Percentiles rank a stretch among this genome's conserved stretches.
Evolutionary conservation across 2,113 vertebrate genomes (phyloP).

Genomic region (Indicator maculatus): DNA sequence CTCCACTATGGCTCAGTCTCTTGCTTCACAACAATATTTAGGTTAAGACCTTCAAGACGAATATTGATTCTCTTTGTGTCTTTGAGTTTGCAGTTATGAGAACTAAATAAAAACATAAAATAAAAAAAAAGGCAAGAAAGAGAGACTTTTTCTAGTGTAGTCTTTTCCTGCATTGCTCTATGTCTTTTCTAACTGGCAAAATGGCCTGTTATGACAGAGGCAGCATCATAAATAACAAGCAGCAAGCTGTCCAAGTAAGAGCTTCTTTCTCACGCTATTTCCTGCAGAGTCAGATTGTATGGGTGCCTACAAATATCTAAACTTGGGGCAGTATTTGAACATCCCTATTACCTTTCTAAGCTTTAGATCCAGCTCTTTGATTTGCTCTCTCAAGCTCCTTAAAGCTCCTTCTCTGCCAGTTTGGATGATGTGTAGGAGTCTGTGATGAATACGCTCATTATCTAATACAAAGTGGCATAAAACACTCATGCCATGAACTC

Average conservation of each 20-base stretch:
- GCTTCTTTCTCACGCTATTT: slow-evolving; percentile 78
- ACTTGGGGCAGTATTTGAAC: slow-evolving; percentile 72
- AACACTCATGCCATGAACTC: slow-evolving; percentile 75
- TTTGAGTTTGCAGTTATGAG: slow-evolving; percentile 44
- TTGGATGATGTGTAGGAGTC: slow-evolving; percentile 76
- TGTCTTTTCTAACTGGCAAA: slow-evolving; percentile 54
- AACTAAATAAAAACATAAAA: not conserved
- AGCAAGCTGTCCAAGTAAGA: slow-evolving; percentile 50
- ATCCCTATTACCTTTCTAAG: slow-evolving; percentile 79
- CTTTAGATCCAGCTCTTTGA: slow-evolving; percentile 75
- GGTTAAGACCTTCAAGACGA: slow-evolving; percentile 37
- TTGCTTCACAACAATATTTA: slow-evolving; percentile 51
- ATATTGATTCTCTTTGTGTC: slow-evolving; percentile 61
- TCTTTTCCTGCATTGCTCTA: slow-evolving; percentile 46
- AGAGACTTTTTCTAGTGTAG: slow-evolving; percentile 20
- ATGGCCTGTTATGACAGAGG: slow-evolving; percentile 66
- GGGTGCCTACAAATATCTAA: slow-evolving; percentile 68
- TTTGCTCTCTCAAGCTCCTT: slow-evolving; percentile 77
- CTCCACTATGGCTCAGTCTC: slow-evolving; percentile 23
- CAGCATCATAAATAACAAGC: slow-evolving; percentile 69
- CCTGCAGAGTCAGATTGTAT: slow-evolving; percentile 76
- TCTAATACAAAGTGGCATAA: slow-evolving; percentile 80
- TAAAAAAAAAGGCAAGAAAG: not conserved
- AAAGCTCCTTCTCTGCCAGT: slow-evolving; percentile 73
- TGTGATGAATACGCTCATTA: slow-evolving; percentile 79